A percentile compares a stretch with the other conserved stretches of the same genome.
phyloP scores from a whole-genome alignment of 37 sponge, comb jelly and placozoan genomes.

The Halichondria panicea region DNA sequence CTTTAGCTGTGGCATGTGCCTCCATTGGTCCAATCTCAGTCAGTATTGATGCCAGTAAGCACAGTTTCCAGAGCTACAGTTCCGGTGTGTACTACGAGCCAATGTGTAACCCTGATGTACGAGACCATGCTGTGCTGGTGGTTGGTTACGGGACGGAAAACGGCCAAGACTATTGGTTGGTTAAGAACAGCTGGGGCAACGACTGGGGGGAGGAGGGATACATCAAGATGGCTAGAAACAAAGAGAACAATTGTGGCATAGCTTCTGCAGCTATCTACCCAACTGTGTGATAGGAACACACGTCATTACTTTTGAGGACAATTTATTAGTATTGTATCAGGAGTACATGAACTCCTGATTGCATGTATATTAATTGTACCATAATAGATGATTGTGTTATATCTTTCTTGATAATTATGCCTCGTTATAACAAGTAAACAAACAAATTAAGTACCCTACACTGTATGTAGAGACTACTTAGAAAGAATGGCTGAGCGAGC shows the following conservation, averaged over 20 bases:
- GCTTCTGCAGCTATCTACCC: slow-evolving; percentile 90
- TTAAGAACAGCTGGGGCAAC: slow-evolving; percentile 96
- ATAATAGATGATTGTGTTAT: too few species aligned
- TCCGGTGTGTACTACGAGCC: slow-evolving; percentile 87
- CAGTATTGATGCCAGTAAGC: slow-evolving; percentile 84
- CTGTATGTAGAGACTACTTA: too few species aligned
- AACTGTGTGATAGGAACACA: too few species aligned
- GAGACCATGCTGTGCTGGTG: slow-evolving; percentile 92
- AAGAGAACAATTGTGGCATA: slow-evolving; percentile 86
- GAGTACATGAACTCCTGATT: too few species aligned
- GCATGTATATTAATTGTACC: too few species aligned
- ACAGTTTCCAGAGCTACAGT: slow-evolving; percentile 77
- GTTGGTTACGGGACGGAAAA: slow-evolving; percentile 83
- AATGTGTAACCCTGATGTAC: slow-evolving; percentile 62
- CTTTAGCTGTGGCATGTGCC: slow-evolving; percentile 70
- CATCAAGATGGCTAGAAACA: slow-evolving; percentile 74
- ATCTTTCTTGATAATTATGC: too few species aligned
- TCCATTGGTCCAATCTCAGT: slow-evolving; percentile 88
- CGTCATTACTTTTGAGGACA: too few species aligned
- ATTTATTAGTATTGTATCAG: too few species aligned
- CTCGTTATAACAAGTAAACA: too few species aligned
- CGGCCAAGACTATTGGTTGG: slow-evolving; percentile 74
- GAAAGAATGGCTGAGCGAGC: too few species aligned
- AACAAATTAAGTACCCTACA: too few species aligned
- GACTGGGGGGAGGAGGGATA: slow-evolving; percentile 87